Evolutionary conservation across 2,888 invertebrate genomes (phyloP).

Genomic region (Philereme transversata): DNA sequence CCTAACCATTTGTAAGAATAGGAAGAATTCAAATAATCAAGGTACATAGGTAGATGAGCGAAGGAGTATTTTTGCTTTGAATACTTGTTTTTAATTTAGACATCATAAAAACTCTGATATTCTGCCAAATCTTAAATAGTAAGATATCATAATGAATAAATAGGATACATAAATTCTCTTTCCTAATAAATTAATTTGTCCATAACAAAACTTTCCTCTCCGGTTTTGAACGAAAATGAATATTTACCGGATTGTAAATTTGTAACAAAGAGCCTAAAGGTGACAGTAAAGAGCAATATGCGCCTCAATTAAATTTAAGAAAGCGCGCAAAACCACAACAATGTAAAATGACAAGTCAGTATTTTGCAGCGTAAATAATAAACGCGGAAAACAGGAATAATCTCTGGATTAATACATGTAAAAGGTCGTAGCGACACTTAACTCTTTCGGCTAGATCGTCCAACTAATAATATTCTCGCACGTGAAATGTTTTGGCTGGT

Average conservation of each 20-base stretch:
- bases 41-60: neutral
- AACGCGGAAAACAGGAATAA: constrained; percentile 59
- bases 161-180: constrained; percentile 32
- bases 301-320: constrained; percentile 55
- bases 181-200: no score
- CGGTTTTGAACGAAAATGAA: constrained; percentile 33
- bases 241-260: constrained; percentile 33
- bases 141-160: constrained; percentile 41
- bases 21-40: no score
- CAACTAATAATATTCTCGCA: constrained; percentile 82
- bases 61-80: constrained; percentile 1
- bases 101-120: constrained; percentile 57
- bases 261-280: constrained; percentile 47
- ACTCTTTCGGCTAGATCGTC: constrained; percentile 82
- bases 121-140: constrained; percentile 57
- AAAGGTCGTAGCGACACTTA: constrained; percentile 74
- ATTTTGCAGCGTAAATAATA: constrained; percentile 46
- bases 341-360: constrained; percentile 43
- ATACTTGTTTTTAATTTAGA: constrained; percentile 50
- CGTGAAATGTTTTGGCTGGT: constrained; percentile 84
- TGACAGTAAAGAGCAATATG: constrained; percentile 57
- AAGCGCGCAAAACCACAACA: constrained; percentile 35
- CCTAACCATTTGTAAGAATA: no score
- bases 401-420: constrained; percentile 62
- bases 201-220: no score